Evolutionary conservation across 2,113 vertebrate species (phyloP), one percentile per base, ranked within the genome.

Genomic region (Halichoeres trimaculatus): DNA sequence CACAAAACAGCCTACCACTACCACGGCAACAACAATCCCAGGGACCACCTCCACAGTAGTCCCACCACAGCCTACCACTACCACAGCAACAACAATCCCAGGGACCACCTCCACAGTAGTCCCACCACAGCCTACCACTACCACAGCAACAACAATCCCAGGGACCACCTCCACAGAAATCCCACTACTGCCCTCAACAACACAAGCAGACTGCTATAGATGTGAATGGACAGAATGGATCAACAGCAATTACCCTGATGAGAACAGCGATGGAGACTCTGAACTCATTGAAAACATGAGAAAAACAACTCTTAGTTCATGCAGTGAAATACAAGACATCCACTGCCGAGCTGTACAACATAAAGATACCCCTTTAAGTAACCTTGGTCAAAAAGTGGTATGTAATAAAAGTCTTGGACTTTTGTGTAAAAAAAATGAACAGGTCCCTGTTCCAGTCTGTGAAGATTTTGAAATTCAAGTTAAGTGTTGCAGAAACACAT

Each of bases 351-450:
- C 78, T 19, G 2, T 1, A 34, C 0, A 12, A 0, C 7, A 2
- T 3, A 2, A 0, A 36, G 10, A 62, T 23, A 0, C 7, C 2
- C 0, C 80, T 54, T 53, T 88, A 17, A 17, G 55, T 0, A 10
- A 75, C 0, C 0, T 88, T 3, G 51, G 2, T 20, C 78, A 88
- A 63, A 76, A 50, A 0, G 80, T 90, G 47, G 71, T 5, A 36
- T 90, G 88, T 11, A 26, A 65, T 14, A 8, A 43, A 26, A 23
- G 0, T 16, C n/a, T 23, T 51, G 88, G 86, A 71, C 52, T 89
- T 0, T 90, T 86, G 5, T 94, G 93, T 75, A 8, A 41, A 23
- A 91, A 92, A 30, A 34, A 69, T 0, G 91, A 90, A 13, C 86
- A 90, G 64, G 3, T 1, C n/a, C n/a, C n/a, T 6, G 26, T 35